Base-by-base conservation (phyloP, 2,113 vertebrate genomes). In the Empidonax alnorum region DNA sequence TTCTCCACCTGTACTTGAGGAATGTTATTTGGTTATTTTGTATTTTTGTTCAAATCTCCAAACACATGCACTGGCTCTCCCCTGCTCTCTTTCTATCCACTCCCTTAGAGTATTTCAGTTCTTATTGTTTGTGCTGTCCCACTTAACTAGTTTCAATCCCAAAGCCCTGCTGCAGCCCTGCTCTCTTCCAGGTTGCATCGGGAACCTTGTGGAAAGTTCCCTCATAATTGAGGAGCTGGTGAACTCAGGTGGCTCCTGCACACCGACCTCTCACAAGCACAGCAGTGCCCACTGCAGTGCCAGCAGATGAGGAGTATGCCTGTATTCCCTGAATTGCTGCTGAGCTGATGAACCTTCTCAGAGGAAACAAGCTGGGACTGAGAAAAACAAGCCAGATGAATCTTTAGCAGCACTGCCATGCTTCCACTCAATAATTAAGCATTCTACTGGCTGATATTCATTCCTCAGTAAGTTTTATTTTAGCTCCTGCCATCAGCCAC, bases 281-380 rank as follows among this genome's bases (percentile, higher is more conserved):
- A 21, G 44, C 0, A 4, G 44, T 37, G 33, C 22, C 37, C 28
- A 6, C 59, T 21, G 44, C 28, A 14, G 14, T 30, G 19, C 27
- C 3, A 1, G 28, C 44, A 61, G 30, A 35, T 15, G 47, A 74
- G 11, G 14, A 23, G 7, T 4, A 12, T 3, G 0, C 21, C 41
- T 37, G 18, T 39, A 24, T 35, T 35, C 73, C 46, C n/a, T 37
- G 11, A 47, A 14, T 33, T 41, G 24, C n/a, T 21, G 17, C 46
- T 39, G 46, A 52, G 74, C 50, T 59, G 44, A 16, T 44, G 8
- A 58, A 33, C 17, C 30, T 42, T 47, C 49, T 16, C 14, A 53
- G 33, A 27, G 21, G 14, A 58, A 65, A 58, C 12, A 13, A 25
- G 30, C 25, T 53, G 17, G 5, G 23, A n/a, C 28, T 22, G 24